Base-by-base conservation (phyloP, 2,113 vertebrate genomes). In the Gobio gobio region DNA sequence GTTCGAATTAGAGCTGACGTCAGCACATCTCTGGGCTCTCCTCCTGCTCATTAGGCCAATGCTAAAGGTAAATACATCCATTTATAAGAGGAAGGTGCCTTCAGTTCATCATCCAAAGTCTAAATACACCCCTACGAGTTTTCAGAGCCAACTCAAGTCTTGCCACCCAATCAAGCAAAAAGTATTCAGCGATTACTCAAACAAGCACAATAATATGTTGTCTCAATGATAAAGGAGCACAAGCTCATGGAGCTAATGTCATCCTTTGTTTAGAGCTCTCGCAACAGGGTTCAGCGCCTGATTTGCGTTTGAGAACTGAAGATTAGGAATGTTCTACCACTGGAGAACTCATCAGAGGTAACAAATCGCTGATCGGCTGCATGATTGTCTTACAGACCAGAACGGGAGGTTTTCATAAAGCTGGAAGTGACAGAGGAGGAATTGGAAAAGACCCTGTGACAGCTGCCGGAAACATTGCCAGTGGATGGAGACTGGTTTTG, bases 1-100 rank as follows among this genome's bases (percentile, higher is more conserved):
- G 88, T 88, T 89, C 85, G 82, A 91, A 89, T 91, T 91, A 89
- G 82, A 70, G 74, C 56, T 85, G 85, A 88, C 80, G 83, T 87
- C 87, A 90, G 83, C 80, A 82, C 82, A 64, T 87, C 84, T 83
- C 78, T 33, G 61, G 83, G 79, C 85, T 83, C 83, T 82, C 59
- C 80, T 59, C 72, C 66, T 74, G 64, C 84, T 86, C 82, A 68
- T 88, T 89, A 91, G 61, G 18, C 72, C 81, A 76, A 22, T 81
- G 82, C 63, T 18, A 66, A 86, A 89, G 85, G 86, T 89, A 89
- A 89, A 90, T 84, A 88, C 85, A 70, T 73, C 70, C 49, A 88
- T 86, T 90, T 74, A 83, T 78, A 85, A 68, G 14, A 33, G 63
- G n/a, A 85, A 88, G 76, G 85, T 78, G 76, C 58, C 79, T 85